Evolutionary conservation across 2,113 vertebrate species (phyloP).

Genomic region (Pterophyllum scalare): DNA sequence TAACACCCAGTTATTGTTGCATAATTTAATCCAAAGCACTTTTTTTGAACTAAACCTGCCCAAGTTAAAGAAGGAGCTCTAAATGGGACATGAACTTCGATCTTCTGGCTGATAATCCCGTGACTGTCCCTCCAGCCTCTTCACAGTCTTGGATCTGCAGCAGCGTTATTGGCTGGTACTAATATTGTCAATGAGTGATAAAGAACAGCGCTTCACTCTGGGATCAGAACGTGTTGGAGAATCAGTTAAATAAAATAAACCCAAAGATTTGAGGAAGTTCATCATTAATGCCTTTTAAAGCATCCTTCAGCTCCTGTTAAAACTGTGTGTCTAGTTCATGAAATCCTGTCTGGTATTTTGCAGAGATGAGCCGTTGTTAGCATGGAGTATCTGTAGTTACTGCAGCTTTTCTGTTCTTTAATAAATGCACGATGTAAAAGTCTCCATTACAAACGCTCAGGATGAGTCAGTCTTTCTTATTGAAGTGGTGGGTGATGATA

Average conservation of each 20-base stretch:
- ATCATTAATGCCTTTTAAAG: not conserved
- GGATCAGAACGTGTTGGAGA: rapidly evolving
- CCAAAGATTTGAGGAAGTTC: rapidly evolving
- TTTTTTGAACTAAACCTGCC: not conserved
- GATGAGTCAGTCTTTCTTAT: not conserved
- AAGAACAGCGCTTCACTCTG: not conserved
- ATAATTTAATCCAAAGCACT: not conserved
- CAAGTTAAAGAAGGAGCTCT: not conserved
- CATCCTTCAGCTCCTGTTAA: not conserved
- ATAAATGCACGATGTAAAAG: not conserved
- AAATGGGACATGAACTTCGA: rapidly evolving
- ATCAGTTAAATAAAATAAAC: not conserved
- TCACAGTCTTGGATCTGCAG: not conserved
- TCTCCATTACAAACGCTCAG: not conserved
- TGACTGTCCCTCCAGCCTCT: not conserved
- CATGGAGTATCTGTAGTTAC: not conserved
- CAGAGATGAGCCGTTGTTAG: not conserved
- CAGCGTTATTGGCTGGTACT: not conserved
- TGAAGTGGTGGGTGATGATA: not conserved
- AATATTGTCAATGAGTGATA: not conserved
- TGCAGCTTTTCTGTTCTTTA: not conserved
- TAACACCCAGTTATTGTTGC: not conserved
- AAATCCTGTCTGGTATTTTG: not conserved
- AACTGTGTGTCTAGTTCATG: not conserved
- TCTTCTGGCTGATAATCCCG: not conserved